A percentile compares a stretch with the other conserved stretches of the same genome.
Evolutionary conservation across 2,113 vertebrate species (phyloP).

Genomic region (Tachysurus fulvidraco): DNA sequence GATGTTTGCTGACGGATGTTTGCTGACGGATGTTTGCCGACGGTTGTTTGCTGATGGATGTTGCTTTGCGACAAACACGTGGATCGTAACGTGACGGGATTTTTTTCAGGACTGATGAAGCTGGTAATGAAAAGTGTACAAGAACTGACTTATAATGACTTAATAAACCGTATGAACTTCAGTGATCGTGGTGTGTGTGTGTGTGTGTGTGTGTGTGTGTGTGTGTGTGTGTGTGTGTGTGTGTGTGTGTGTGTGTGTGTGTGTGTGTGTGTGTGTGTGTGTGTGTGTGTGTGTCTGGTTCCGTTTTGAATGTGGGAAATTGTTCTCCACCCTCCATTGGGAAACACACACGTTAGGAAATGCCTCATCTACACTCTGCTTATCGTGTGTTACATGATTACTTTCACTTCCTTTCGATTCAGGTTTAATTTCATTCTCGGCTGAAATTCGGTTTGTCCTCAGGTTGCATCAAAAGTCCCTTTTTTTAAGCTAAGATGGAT

Average conservation of each 20-base stretch:
- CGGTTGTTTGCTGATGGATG: background rate
- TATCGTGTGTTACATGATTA: background rate
- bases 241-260: background rate
- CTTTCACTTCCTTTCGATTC: background rate
- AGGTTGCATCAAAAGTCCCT: background rate
- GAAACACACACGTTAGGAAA: background rate
- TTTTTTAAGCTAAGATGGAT: background rate
- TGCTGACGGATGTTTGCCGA: background rate
- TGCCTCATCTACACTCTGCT: background rate
- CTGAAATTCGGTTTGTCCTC: background rate
- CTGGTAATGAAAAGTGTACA: background rate
- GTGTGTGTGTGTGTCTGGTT: background rate
- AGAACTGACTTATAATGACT: background rate
- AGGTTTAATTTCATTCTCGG: background rate
- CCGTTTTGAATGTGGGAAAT: background rate
- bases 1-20: background rate
- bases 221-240: background rate
- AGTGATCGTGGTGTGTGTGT: background rate
- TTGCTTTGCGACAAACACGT: background rate
- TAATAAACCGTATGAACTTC: background rate
- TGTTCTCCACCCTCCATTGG: conserved; percentile 18
- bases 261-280: background rate
- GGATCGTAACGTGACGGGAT: too few relatives aligned
- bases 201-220: background rate
- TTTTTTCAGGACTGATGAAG: too few relatives aligned